A percentile compares a stretch with the other conserved stretches of the same genome.
phyloP scores from a whole-genome alignment of 2,113 vertebrate genomes.

The Hystrix brachyura region DNA sequence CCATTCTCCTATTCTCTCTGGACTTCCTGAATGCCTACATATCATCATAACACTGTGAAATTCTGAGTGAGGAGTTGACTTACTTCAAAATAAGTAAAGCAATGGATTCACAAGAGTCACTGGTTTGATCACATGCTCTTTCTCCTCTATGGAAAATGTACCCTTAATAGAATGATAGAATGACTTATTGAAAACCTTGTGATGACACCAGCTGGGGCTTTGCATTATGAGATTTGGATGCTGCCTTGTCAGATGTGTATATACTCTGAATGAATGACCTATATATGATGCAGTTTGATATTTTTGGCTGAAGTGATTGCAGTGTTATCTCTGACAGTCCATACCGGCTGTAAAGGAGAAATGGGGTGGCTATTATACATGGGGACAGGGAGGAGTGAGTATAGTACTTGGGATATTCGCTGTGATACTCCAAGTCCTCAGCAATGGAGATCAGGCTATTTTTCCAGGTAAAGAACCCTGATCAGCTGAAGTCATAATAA shows the following conservation, averaged over 20 bases:
- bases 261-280: background rate
- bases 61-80: background rate
- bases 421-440: background rate
- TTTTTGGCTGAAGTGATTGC: background rate
- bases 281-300: background rate
- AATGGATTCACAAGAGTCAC: background rate
- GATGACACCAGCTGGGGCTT: background rate
- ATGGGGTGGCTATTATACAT: background rate
- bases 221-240: background rate
- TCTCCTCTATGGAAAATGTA: background rate
- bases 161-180: background rate
- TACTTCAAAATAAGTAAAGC: background rate
- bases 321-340: background rate
- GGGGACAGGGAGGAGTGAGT: background rate
- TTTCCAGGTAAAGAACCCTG: background rate
- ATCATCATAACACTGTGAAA: rapidly evolving
- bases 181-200: background rate
- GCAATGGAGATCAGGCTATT: background rate
- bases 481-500: background rate
- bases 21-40: background rate
- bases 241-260: background rate
- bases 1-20: rapidly evolving
- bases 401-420: rapidly evolving
- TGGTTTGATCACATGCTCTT: background rate
- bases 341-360: background rate